Conservation (phyloP, 2,888 invertebrate genomes). For the Coronaproctus castanopsis region DNA sequence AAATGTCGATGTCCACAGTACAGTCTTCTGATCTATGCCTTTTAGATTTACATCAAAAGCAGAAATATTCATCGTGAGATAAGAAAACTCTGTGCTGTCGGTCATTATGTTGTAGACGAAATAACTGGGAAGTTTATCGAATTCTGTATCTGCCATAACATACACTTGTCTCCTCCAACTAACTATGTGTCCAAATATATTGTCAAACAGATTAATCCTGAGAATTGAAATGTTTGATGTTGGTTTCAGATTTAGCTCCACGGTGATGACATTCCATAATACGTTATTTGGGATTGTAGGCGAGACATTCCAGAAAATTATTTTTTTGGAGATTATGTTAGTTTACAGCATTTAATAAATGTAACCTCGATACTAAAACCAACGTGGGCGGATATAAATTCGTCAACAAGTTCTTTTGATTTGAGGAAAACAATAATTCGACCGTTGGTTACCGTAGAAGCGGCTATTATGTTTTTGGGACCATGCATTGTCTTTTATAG, state of each 20-base stretch:
- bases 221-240: not conserved
- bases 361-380: not conserved
- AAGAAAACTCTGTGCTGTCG: not conserved
- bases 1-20: too few species aligned
- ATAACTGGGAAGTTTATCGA: not conserved
- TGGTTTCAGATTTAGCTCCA: not conserved
- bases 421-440: not conserved
- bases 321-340: not conserved
- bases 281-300: not conserved
- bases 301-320: not conserved
- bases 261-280: not conserved
- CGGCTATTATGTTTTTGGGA: not conserved
- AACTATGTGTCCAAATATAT: not conserved
- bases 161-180: conserved; percentile 1
- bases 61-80: not conserved
- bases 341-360: not conserved
- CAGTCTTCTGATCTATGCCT: not conserved
- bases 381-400: not conserved
- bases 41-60: not conserved
- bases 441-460: not conserved
- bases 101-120: not conserved
- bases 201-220: not conserved
- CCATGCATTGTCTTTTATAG: not conserved
- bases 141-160: not conserved
- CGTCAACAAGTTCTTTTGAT: not conserved